These are phyloP conservation scores for Catonia carolina DNA, from an alignment of 2,888 invertebrate species.

Conservation along the genomic window DNA sequence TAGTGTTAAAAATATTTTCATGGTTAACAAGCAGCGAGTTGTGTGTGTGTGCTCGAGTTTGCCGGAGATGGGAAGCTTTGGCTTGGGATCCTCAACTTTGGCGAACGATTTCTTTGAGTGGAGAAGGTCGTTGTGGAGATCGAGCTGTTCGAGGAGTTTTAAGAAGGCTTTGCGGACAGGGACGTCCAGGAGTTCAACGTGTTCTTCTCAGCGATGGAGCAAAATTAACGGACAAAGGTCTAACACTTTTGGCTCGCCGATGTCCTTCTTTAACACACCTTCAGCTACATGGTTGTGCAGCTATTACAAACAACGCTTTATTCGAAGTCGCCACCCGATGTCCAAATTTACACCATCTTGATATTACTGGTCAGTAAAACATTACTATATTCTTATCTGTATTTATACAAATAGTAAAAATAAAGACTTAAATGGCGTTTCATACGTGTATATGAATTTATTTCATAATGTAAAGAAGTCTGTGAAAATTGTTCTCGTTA, in stretches of 20 bases:
- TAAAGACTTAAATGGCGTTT: no score
- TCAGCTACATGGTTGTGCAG: conserved; percentile 66
- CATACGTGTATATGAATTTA: no score
- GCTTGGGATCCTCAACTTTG: conserved; percentile 73
- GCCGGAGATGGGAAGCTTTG: conserved; percentile 65
- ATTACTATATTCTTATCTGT: not conserved
- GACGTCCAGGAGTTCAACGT: conserved; percentile 58
- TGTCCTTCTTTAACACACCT: conserved; percentile 77
- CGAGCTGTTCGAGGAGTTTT: conserved; percentile 55
- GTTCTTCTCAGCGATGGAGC: conserved; percentile 62
- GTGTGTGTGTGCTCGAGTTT: conserved; percentile 67
- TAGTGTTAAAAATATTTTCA: conserved; percentile 61
- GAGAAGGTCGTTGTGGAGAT: conserved; percentile 56
- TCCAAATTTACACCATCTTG: conserved; percentile 73
- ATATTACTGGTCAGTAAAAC: conserved; percentile 63
- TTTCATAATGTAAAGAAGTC: no score
- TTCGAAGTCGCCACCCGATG: conserved; percentile 74
- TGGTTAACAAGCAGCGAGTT: conserved; percentile 64
- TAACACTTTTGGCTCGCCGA: conserved; percentile 65
- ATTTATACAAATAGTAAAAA: no score
- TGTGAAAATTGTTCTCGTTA: no score
- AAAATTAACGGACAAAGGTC: conserved; percentile 68
- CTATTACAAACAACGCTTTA: conserved; percentile 68
- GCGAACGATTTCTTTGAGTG: conserved; percentile 58
- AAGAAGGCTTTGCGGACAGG: conserved; percentile 57